Conservation (phyloP, 1,140 invertebrate species). For the Zaprionus camerounensis region DNA sequence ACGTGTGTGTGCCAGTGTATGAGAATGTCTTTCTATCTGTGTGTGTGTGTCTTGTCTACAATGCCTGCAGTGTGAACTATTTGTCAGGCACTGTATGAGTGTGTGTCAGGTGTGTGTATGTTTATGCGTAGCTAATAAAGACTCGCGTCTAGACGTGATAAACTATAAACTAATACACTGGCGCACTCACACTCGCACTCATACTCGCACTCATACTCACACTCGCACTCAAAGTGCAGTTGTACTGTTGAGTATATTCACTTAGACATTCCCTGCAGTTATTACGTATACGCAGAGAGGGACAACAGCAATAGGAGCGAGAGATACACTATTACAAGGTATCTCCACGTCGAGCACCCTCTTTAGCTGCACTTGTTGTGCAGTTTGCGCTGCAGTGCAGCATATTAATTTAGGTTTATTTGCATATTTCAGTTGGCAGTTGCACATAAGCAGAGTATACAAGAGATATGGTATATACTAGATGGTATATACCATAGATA, state of each 20-base stretch:
- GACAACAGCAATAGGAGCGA: neutral
- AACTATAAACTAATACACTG: constrained; percentile 55
- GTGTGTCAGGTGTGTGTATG: constrained; percentile 12
- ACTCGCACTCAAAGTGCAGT: neutral
- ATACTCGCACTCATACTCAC: too few species aligned
- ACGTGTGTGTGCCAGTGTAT: neutral
- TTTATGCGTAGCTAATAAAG: constrained; percentile 60
- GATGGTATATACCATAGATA: constrained; percentile 3
- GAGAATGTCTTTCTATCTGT: neutral
- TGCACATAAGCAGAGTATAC: neutral
- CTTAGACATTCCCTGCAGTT: neutral
- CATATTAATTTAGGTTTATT: constrained; percentile 43
- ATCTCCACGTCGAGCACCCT: neutral
- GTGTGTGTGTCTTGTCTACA: constrained; percentile 8
- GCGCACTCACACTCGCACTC: neutral
- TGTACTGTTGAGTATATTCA: neutral
- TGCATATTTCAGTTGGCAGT: constrained; percentile 6
- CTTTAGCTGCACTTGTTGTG: neutral
- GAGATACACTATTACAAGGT: neutral
- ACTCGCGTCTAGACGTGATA: constrained; percentile 73
- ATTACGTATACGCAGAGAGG: too few species aligned
- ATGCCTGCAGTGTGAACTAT: constrained; percentile 11
- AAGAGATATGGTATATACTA: constrained; percentile 1
- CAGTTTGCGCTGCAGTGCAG: constrained; percentile 17
- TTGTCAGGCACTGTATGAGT: constrained; percentile 6